Evolutionary conservation across 2,888 invertebrate species (phyloP), one percentile per base, ranked within the genome.

Genomic region (Crematogaster levior): DNA sequence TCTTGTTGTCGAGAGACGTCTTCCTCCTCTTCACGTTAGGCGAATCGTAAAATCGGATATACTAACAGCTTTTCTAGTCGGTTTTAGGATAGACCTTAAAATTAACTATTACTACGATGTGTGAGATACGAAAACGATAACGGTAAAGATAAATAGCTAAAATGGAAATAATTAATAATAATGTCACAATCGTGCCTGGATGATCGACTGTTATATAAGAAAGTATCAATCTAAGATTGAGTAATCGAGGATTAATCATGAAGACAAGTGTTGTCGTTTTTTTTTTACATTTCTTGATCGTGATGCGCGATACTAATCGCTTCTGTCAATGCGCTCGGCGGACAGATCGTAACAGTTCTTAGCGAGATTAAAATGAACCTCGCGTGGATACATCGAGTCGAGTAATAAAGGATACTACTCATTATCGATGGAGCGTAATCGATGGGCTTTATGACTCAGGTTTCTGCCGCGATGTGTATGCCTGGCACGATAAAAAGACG

Each of bases 371-470:
- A 70, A 58, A 56, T 21, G 34, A 30, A 12, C 9, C 63, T 61
- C 37, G 63, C 51, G 34, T 43, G 46, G 43, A 73, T 40, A 63
- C 51, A 24, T 21, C 37, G 40, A 24, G 27, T 12, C 40, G 18
- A 40, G 66, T 65, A 66, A 77, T 77, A 77, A 66, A 77, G 66
- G 61, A 70, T 58, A 79, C 61, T 37, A 60, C 84, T 88, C 82
- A 89, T 90, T 89, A 91, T 84, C 82, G 82, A 81, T 65, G 63
- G 75, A 83, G 61, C 66, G 84, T 89, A 90, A 90, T 90, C 85
- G 86, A 86, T 84, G n/a, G 86, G 85, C 48, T 83, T 84, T 82
- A 84, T 74, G 82, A 81, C 21, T 74, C 46, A 77, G 73, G 51
- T 75, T 82, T 75, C 80, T 72, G 30, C 70, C 79, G 65, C 58